phyloP scores from a whole-genome alignment of 1,140 invertebrate species.

The Varroa destructor region DNA sequence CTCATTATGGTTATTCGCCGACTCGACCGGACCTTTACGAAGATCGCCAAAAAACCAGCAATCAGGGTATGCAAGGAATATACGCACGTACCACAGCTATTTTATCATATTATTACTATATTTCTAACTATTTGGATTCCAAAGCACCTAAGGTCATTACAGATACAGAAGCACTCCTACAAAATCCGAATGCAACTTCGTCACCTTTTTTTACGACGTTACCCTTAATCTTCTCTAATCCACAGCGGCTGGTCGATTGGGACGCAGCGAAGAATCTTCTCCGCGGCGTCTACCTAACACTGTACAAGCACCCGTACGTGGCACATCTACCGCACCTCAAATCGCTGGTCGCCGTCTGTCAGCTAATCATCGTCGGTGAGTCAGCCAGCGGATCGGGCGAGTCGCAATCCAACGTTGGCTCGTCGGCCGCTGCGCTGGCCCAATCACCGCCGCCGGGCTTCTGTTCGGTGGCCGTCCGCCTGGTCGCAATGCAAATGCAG shows the following conservation, averaged over 20 bases:
- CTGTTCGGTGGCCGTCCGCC: constrained; percentile 82
- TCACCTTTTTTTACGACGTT: constrained; percentile 29
- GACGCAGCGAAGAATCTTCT: constrained; percentile 80
- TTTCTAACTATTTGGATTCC: constrained; percentile 26
- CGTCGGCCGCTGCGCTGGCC: constrained; percentile 56
- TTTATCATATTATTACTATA: constrained; percentile 31
- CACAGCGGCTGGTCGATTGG: constrained; percentile 82
- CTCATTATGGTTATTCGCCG: constrained; percentile 77
- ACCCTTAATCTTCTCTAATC: constrained; percentile 30
- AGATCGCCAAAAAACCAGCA: constrained; percentile 88
- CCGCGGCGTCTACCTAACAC: constrained; percentile 85
- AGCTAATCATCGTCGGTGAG: constrained; percentile 50
- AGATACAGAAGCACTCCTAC: constrained; percentile 31
- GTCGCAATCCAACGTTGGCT: constrained; percentile 45
- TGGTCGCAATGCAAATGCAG: constrained; percentile 84
- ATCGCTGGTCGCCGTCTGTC: constrained; percentile 52
- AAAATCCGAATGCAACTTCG: constrained; percentile 29
- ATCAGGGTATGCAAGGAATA: constrained; percentile 50
- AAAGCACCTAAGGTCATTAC: constrained; percentile 17
- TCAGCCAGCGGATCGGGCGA: constrained; percentile 43
- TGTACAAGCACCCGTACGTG: constrained; percentile 81
- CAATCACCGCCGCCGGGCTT: constrained; percentile 81
- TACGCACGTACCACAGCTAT: constrained; percentile 29
- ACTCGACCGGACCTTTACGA: constrained; percentile 90
- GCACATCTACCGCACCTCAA: constrained; percentile 92